phyloP scores from a whole-genome alignment of 2,113 vertebrate genomes.

The Ceuthmochares aereus region DNA sequence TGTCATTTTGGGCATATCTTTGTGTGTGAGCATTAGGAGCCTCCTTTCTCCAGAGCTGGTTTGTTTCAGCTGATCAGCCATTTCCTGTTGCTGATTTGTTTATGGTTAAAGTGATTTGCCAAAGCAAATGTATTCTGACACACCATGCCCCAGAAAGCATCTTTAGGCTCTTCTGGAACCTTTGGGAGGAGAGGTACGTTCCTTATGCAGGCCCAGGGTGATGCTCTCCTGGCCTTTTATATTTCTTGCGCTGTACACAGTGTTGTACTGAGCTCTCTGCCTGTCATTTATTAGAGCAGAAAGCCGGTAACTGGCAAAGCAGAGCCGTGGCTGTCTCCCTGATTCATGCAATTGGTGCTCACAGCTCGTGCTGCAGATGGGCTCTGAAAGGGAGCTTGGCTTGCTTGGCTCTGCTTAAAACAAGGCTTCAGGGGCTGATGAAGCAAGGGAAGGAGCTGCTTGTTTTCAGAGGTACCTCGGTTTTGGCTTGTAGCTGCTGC shows the following conservation, averaged over 20 bases:
- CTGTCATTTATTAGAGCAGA: conserved; percentile 14
- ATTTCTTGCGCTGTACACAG: background rate
- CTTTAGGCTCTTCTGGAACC: conserved; percentile 11
- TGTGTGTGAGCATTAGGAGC: background rate
- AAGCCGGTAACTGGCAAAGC: conserved; percentile 1
- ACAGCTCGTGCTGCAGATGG: conserved; percentile 1
- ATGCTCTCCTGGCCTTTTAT: background rate
- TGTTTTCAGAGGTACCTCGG: background rate
- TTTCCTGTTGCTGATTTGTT: conserved; percentile 55
- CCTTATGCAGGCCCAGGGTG: background rate
- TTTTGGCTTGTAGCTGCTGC: background rate
- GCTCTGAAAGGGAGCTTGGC: conserved; percentile 18
- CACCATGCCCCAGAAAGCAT: background rate
- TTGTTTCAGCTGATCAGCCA: conserved; percentile 27
- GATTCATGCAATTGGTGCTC: background rate
- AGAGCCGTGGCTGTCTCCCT: background rate
- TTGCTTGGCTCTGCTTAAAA: conserved; percentile 22
- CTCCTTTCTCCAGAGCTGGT: conserved; percentile 5
- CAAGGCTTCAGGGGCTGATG: background rate
- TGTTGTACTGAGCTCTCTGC: background rate
- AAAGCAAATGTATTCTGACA: conserved; percentile 28
- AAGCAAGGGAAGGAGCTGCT: conserved; percentile 7
- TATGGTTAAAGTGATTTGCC: conserved; percentile 47
- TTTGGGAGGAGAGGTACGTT: background rate
- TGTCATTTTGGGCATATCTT: background rate